Conservation (phyloP, 2,113 vertebrate species). For the Microcebus ravelobensis region DNA sequence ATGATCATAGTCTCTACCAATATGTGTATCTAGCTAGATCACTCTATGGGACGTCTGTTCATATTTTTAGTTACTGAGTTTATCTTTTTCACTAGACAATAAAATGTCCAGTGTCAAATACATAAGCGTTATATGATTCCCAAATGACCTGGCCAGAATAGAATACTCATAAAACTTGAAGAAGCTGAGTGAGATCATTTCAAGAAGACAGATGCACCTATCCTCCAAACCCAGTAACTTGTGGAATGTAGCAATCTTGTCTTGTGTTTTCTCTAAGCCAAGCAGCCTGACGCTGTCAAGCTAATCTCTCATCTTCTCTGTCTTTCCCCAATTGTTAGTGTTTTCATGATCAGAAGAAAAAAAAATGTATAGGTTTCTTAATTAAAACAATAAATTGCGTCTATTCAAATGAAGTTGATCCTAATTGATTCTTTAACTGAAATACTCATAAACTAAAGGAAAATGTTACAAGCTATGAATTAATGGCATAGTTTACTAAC, state of each 20-base stretch:
- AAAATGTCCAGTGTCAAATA: conserved; percentile 49
- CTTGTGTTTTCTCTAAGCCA: neutral
- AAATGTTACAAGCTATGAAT: neutral
- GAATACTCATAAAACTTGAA: neutral
- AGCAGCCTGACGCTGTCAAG: neutral
- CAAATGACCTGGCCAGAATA: neutral
- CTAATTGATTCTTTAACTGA: conserved; percentile 31
- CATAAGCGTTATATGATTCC: conserved; percentile 12
- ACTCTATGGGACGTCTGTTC: neutral
- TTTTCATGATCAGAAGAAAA: neutral
- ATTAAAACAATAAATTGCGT: conserved; percentile 21
- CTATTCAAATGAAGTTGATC: neutral
- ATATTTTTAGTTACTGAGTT: conserved; percentile 25
- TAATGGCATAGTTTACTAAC: neutral
- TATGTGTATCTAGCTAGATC: neutral
- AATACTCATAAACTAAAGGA: neutral
- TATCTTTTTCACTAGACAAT: conserved; percentile 36
- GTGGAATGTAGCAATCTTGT: neutral
- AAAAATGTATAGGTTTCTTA: neutral
- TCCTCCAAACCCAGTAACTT: neutral
- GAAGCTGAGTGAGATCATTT: neutral
- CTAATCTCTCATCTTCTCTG: neutral
- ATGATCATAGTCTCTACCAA: neutral
- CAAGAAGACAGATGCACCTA: fast-evolving
- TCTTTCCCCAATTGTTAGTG: neutral